phyloP scores from a whole-genome alignment of 1,140 invertebrate genomes.

The Bombus balteatus region DNA sequence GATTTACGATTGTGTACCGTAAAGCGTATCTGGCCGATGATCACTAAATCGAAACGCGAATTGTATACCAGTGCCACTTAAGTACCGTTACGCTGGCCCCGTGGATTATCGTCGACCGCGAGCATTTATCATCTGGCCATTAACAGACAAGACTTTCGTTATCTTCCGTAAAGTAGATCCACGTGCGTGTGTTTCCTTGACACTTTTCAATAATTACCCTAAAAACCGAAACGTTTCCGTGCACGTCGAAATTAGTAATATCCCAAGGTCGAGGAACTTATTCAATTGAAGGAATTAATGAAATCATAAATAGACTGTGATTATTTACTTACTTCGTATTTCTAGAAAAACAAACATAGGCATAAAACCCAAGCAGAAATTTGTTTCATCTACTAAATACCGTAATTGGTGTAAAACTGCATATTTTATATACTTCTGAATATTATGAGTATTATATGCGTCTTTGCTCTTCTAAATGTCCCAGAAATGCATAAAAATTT shows the following conservation, averaged over 20 bases:
- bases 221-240: background rate
- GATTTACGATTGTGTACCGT: conserved; percentile 37
- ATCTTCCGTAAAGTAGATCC: background rate
- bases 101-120: conserved; percentile 41
- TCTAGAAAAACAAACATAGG: no score
- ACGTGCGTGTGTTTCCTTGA: background rate
- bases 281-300: background rate
- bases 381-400: no score
- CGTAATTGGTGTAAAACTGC: no score
- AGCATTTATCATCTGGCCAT: conserved; percentile 53
- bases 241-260: background rate
- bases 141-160: conserved; percentile 46
- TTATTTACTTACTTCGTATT: no score
- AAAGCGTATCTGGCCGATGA: conserved; percentile 35
- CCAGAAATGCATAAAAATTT: no score
- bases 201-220: background rate
- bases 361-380: no score
- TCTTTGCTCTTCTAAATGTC: no score
- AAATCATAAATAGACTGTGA: no score
- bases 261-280: no score
- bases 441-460: no score
- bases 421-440: no score
- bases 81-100: conserved; percentile 51
- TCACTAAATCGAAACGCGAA: conserved; percentile 46
- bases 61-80: conserved; percentile 48